Conservation (phyloP, 2,797 vertebrate species). For the Botia almorhae region DNA sequence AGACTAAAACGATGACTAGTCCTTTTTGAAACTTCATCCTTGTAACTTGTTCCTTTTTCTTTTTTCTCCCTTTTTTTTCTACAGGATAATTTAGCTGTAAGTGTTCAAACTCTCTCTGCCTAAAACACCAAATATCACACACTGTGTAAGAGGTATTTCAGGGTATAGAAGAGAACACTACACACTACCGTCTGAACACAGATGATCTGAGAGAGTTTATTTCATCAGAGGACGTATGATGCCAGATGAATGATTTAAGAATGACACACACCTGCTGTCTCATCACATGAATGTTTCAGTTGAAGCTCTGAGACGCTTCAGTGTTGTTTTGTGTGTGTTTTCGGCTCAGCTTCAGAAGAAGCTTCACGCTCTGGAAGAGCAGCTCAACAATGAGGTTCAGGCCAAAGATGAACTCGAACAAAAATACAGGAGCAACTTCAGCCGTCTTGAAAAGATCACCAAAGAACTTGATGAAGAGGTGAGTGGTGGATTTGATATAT, state of each 20-base stretch:
- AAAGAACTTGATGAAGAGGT: conserved; percentile 99
- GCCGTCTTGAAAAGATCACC: conserved; percentile 89
- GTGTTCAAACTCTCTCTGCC: conserved; percentile 44
- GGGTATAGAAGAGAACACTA: neutral
- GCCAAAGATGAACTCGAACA: conserved; percentile 91
- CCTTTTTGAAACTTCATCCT: conserved; percentile 4
- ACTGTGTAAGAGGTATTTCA: neutral
- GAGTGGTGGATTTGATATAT: conserved; percentile 6
- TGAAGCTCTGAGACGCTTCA: neutral
- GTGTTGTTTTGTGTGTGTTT: too few species aligned
- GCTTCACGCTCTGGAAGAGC: conserved; percentile 86
- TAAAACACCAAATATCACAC: conserved; percentile 39
- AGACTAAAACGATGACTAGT: neutral
- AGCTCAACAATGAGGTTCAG: conserved; percentile 90
- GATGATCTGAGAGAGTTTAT: neutral
- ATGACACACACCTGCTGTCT: neutral
- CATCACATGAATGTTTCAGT: neutral
- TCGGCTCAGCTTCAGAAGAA: conserved; percentile 92
- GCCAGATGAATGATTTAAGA: neutral
- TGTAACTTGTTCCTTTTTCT: conserved; percentile 2
- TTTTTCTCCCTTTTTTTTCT: conserved; percentile 61
- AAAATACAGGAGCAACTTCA: conserved; percentile 81
- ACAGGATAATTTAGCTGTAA: conserved; percentile 78
- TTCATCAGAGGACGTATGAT: neutral
- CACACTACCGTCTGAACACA: neutral